phyloP scores from a whole-genome alignment of 2,888 invertebrate genomes.

The Sarcophaga caerulescens region DNA sequence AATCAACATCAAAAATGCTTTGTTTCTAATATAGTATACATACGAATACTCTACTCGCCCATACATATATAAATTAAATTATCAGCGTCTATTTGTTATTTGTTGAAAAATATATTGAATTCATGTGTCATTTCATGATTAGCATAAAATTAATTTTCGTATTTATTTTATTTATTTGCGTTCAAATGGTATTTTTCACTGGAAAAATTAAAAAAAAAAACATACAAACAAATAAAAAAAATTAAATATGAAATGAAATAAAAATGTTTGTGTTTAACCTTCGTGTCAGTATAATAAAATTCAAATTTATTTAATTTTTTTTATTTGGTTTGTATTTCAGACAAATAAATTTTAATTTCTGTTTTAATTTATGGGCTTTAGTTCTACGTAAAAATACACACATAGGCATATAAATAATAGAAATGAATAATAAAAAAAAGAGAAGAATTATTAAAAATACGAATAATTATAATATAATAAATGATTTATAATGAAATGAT shows the following conservation, averaged over 20 bases:
- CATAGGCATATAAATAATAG: background rate
- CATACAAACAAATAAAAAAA: background rate
- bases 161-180: constrained; percentile 43
- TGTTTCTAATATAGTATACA: too few species aligned
- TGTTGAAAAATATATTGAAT: constrained; percentile 53
- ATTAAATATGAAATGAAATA: constrained; percentile 1
- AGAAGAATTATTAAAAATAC: too few species aligned
- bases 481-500: constrained; percentile 34
- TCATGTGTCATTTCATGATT: constrained; percentile 59
- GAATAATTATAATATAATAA: constrained; percentile 48
- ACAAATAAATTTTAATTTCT: constrained; percentile 27
- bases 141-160: constrained; percentile 51
- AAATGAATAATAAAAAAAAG: too few species aligned
- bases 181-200: background rate
- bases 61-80: constrained; percentile 23
- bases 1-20: too few species aligned
- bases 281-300: constrained; percentile 45
- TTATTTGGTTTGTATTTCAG: background rate
- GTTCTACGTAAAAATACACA: constrained; percentile 15
- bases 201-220: too few species aligned
- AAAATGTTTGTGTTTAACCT: constrained; percentile 42
- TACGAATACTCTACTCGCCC: too few species aligned
- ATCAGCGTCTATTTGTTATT: constrained; percentile 42
- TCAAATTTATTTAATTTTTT: constrained; percentile 21
- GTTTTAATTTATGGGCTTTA: constrained; percentile 30